Evolutionary conservation across 2,888 invertebrate genomes (phyloP), one percentile per base, ranked within the genome.

Genomic region (Drosophila ezoana): DNA sequence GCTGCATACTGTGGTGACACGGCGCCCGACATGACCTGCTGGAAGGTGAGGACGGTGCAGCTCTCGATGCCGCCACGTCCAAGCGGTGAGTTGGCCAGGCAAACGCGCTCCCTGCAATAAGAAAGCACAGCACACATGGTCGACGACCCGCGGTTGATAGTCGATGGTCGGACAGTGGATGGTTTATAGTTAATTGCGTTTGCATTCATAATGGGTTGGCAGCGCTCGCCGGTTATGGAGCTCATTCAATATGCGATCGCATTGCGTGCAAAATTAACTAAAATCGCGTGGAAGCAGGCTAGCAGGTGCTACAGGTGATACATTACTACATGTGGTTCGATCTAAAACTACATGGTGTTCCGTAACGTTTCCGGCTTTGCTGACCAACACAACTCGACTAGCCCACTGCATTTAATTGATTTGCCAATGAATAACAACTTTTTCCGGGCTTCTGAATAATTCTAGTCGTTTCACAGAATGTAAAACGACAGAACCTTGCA

Each of bases 11-110:
- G 92, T 1, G 92, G 92, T 10, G 92, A 92, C 11, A 92, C 92
- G 5, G 91, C 92, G 4, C 92, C 92, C 32, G 91, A 91, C 86
- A 92, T 91, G 14, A 90, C 92, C 60, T 92, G 92, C 62, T 92
- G 92, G 63, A 92, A 90, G 41, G 92, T 91, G 41, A 92, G 76
- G 16, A 91, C 91, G 28, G 8, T 28, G 23, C 91, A 89, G 57
- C 87, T 84, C 37, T 81, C 86, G 38, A 81, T 63, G 63, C 78
- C 64, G 62, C 76, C 64, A 56, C 71, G 57, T 0, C 71, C 71
- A 3, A 64, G 28, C 11, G 91, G 91, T 28, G 91, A 91, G 65
- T 90, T 91, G 18, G 82, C 87, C 66, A 88, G 61, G 9, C 85
- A 65, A 63, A 89, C 87, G 62, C 91, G 88, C 54, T 92, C 92